Base-by-base conservation (phyloP, 2,888 invertebrate genomes). In the Leptopilina drosophilae region DNA sequence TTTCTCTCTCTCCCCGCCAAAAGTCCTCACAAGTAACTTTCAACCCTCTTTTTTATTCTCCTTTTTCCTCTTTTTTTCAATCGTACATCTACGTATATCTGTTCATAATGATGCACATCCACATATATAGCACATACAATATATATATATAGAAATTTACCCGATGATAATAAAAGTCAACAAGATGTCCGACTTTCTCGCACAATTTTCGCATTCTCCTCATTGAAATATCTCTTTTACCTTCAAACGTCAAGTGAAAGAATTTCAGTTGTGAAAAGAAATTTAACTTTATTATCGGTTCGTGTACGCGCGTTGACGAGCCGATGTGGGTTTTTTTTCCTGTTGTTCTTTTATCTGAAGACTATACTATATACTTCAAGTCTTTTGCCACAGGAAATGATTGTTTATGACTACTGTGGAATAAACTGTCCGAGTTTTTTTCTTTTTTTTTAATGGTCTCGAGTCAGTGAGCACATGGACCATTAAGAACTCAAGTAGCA, bases 1-100 rank as follows among this genome's bases (percentile, higher is more conserved):
- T 90, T 90, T 90, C 90, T 87, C 88, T 87, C 87, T 86, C 88
- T 87, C 87, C 86, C 80, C 81, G 67, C 81, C 78, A 77, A 65
- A 33, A 73, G 42, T 42, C 42, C 46, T 66, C 67, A 42, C 6
- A 15, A 15, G 11, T 15, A 67, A 67, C 46, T 33, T 73, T 78
- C 81, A 77, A 81, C 78, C 79, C 69, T 69, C 79, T 77, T 78
- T 80, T 62, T 77, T 64, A 78, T 65, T 42, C 78, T 67, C 78
- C 80, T 77, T 79, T 77, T 15, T n/a, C 79, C 53, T 62, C 76
- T 79, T 15, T 15, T 20, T 49, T n/a, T 59, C 9, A 64, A 64
- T 6, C 42, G 15, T 62, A 64, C 20, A 42, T 49, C 14, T 56
- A 56, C 66, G 14, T 33, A 20, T 9, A 20, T 9, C 62, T 49